Base-by-base conservation (phyloP, 2,888 invertebrate species). In the Esperia sulphurella region DNA sequence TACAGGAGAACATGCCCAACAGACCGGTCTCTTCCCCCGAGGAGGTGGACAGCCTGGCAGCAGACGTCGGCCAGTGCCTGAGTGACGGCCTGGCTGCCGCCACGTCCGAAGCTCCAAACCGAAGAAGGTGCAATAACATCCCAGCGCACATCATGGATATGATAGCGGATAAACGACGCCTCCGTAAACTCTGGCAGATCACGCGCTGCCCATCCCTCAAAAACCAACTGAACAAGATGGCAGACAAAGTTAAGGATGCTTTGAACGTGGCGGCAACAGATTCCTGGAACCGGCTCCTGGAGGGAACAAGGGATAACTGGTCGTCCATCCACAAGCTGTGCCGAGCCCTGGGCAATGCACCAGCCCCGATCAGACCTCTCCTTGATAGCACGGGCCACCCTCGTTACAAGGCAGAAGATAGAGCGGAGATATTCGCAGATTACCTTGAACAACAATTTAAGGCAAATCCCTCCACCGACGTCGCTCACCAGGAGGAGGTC, bases 401-500 rank as follows among this genome's bases (percentile, higher is more conserved):
- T 0, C 3, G 46, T 0, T 56, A 53, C 45, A 8, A 33, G 6
- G 51, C 53, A 2, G 40, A 21, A 21, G 52, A 52, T 13, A 30
- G 53, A 0, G 54, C 52, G 0, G 54, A 55, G 8, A 55, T 54
- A 14, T 39, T 57, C 14, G 55, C 52, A 3, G 43, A 31, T 0
- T 43, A 46, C 28, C 49, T 55, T 1, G 50, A 53, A 30, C 10
- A 12, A 9, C 53, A 49, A 14, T 53, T 51, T 31, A 4, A 0
- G 1, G 44, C 46, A 0, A 46, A 42, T 14, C 42, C 43, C 0
- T 3, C 37, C 3, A 14, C 14, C 0, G 5, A 43, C 29, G n/a
- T 8, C 8, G 13, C 29, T 1, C 45, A 45, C 10, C 13, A 7
- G 13, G 14, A 3, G 5, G 41, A 8, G 1, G 21, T 46, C 14